phyloP scores from a whole-genome alignment of 2,113 vertebrate genomes.

The Pelvicachromis taeniatus region DNA sequence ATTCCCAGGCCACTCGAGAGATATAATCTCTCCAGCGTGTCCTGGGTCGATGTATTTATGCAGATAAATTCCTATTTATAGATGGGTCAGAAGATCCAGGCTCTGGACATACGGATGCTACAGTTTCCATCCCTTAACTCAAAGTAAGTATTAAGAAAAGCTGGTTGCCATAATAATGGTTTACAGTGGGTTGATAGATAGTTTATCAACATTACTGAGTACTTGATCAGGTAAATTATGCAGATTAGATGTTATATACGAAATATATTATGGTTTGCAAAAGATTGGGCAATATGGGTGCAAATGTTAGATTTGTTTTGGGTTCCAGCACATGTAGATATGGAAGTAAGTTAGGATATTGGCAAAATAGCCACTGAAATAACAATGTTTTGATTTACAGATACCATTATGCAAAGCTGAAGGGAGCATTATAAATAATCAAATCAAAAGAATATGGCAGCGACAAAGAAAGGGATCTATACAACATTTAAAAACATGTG shows the following conservation, averaged over 20 bases:
- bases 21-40: too few relatives aligned
- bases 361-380: not conserved
- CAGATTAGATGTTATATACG: not conserved
- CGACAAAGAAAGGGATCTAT: not conserved
- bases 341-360: not conserved
- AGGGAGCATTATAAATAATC: not conserved
- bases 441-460: not conserved
- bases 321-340: not conserved
- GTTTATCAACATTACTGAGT: not conserved
- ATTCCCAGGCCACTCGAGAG: too few relatives aligned
- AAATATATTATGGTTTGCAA: not conserved
- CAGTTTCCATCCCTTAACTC: not conserved
- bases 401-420: not conserved
- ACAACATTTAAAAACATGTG: rapidly evolving
- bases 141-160: not conserved
- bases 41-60: too few relatives aligned
- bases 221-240: not conserved
- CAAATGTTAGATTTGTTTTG: rapidly evolving
- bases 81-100: too few relatives aligned
- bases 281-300: not conserved
- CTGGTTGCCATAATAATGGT: not conserved
- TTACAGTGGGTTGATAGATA: not conserved
- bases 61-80: too few relatives aligned
- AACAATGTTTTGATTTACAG: not conserved
- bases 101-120: too few relatives aligned